These are phyloP conservation scores for Protobothrops mucrosquamatus DNA, from an alignment of 2,113 vertebrate species.

Conservation along the genomic window DNA sequence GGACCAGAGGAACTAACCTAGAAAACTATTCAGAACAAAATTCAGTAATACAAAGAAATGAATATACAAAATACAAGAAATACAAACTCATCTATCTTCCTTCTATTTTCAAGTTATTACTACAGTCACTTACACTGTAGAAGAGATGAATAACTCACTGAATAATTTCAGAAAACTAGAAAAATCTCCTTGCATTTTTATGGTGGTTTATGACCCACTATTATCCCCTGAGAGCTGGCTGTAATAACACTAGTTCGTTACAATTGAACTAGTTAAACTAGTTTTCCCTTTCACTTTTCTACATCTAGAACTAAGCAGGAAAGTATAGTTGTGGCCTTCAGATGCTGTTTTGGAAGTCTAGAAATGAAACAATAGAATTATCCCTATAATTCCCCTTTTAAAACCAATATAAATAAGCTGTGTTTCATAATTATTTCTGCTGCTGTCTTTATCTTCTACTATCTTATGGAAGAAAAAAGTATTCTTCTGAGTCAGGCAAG, in stretches of 20 bases:
- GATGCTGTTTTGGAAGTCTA: neutral
- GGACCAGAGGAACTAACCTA: slow-evolving; percentile 13
- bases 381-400: neutral
- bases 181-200: neutral
- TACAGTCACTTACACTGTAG: neutral
- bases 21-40: slow-evolving; percentile 6
- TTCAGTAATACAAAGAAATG: neutral
- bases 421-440: neutral
- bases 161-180: neutral
- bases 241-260: neutral
- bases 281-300: neutral
- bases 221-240: neutral
- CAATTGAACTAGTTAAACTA: neutral
- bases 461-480: neutral
- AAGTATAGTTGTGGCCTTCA: neutral
- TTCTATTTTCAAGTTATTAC: neutral
- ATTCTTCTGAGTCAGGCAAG: neutral
- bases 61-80: neutral
- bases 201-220: neutral
- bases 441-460: neutral
- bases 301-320: neutral
- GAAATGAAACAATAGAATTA: neutral
- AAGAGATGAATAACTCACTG: neutral
- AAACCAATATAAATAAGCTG: neutral
- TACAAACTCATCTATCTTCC: neutral